These are phyloP conservation scores for Folsomia manolachei DNA, from an alignment of 2,888 invertebrate species.

Conservation along the genomic window DNA sequence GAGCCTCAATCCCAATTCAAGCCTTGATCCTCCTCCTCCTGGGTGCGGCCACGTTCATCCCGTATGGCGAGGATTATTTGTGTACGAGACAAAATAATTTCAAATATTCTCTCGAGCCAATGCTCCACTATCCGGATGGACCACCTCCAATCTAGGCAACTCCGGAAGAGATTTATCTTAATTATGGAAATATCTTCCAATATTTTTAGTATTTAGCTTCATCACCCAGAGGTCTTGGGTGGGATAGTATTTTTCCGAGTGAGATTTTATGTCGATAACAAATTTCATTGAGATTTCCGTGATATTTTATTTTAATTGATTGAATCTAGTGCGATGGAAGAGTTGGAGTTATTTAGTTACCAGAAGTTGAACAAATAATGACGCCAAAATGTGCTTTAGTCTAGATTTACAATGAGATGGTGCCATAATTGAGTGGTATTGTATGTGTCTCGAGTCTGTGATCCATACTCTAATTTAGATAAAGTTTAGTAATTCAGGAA, in stretches of 20 bases:
- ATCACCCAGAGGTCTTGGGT: not conserved
- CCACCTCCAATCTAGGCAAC: conserved; percentile 75
- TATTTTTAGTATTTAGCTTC: not conserved
- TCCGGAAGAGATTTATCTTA: not conserved
- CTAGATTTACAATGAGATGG: too few species aligned
- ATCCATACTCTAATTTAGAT: too few species aligned
- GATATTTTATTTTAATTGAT: not conserved
- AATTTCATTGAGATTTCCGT: not conserved
- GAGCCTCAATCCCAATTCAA: conserved; percentile 91
- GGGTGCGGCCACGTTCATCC: conserved; percentile 80
- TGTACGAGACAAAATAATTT: conserved; percentile 82
- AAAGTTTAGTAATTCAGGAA: too few species aligned
- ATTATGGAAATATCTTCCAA: not conserved
- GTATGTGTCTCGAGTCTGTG: too few species aligned
- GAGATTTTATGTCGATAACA: too few species aligned
- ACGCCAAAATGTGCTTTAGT: too few species aligned
- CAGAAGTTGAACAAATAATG: too few species aligned
- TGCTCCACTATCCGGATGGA: conserved; percentile 85
- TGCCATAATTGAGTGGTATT: too few species aligned
- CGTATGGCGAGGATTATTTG: conserved; percentile 78
- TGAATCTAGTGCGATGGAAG: too few species aligned
- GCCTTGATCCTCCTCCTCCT: conserved; percentile 90
- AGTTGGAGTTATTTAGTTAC: too few species aligned
- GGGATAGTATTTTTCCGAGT: not conserved
- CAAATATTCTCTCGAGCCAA: conserved; percentile 71